These are phyloP conservation scores for Eumeta japonica DNA, from an alignment of 1,140 invertebrate species.

Conservation along the genomic window DNA sequence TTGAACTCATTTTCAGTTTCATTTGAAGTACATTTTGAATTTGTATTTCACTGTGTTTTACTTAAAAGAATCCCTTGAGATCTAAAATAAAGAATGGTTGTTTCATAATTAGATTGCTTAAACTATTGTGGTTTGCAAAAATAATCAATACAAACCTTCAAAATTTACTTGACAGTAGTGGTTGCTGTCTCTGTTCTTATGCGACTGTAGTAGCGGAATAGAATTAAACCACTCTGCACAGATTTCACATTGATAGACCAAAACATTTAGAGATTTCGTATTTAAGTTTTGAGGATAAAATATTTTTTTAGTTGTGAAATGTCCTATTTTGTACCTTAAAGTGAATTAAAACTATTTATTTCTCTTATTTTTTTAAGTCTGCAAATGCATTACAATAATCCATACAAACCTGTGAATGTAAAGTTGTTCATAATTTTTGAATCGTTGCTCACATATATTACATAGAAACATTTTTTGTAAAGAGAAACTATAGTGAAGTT, in stretches of 20 bases:
- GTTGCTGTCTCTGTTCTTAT: constrained; percentile 33
- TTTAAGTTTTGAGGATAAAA: constrained; percentile 17
- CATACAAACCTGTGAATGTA: constrained; percentile 44
- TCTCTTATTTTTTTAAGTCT: neutral
- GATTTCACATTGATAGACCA: constrained; percentile 44
- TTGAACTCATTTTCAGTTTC: too few relatives aligned
- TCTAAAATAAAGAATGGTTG: too few relatives aligned
- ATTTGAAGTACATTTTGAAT: too few relatives aligned
- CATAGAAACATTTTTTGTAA: constrained; percentile 44
- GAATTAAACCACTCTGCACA: constrained; percentile 32
- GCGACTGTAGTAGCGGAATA: constrained; percentile 24
- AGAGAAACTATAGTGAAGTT: constrained; percentile 37
- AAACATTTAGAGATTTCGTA: constrained; percentile 13
- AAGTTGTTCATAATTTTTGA: constrained; percentile 45
- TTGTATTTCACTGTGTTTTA: too few relatives aligned
- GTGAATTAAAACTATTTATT: neutral
- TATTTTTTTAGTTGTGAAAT: constrained; percentile 42
- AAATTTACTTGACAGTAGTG: too few relatives aligned
- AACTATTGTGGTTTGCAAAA: too few relatives aligned
- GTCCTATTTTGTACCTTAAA: constrained; percentile 38
- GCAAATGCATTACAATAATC: neutral
- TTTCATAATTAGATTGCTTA: too few relatives aligned
- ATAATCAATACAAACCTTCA: too few relatives aligned
- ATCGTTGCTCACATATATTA: constrained; percentile 49
- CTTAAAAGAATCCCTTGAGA: too few relatives aligned